phyloP scores from a whole-genome alignment of 2,113 vertebrate genomes.

The Fregata magnificens region DNA sequence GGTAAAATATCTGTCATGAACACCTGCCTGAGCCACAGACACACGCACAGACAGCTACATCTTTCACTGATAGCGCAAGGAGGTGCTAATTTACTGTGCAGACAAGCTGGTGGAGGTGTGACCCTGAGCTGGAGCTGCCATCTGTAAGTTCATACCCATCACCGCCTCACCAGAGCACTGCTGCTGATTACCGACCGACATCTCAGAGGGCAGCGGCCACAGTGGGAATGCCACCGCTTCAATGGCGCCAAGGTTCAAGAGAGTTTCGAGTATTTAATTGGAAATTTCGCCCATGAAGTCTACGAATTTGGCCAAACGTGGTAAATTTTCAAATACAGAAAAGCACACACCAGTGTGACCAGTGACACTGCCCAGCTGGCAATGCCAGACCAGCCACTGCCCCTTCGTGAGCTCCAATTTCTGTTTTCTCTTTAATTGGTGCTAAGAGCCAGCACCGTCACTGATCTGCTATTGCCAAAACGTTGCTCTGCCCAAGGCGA shows the following conservation, averaged over 20 bases:
- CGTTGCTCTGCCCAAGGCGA: neutral
- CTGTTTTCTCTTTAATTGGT: neutral
- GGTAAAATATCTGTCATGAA: neutral
- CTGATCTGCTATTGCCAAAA: neutral
- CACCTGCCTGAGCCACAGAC: neutral
- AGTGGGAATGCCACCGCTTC: neutral
- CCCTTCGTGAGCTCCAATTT: neutral
- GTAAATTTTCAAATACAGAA: neutral
- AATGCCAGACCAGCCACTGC: neutral
- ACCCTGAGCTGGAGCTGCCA: neutral
- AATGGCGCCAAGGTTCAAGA: neutral
- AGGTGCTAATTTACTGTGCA: neutral
- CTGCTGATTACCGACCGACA: neutral
- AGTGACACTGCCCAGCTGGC: neutral
- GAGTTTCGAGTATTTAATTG: neutral
- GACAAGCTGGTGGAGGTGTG: neutral
- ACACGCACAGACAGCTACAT: neutral
- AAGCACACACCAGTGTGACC: neutral
- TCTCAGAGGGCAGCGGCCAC: neutral
- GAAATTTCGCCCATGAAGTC: neutral
- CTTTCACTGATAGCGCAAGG: rapidly evolving
- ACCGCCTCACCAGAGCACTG: neutral
- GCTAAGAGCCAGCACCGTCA: neutral
- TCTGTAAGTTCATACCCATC: neutral
- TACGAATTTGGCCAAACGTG: rapidly evolving